A percentile compares a stretch with the other conserved stretches of the same genome.
phyloP scores from a whole-genome alignment of 2,113 vertebrate genomes.

The Motacilla tschutschensis region DNA sequence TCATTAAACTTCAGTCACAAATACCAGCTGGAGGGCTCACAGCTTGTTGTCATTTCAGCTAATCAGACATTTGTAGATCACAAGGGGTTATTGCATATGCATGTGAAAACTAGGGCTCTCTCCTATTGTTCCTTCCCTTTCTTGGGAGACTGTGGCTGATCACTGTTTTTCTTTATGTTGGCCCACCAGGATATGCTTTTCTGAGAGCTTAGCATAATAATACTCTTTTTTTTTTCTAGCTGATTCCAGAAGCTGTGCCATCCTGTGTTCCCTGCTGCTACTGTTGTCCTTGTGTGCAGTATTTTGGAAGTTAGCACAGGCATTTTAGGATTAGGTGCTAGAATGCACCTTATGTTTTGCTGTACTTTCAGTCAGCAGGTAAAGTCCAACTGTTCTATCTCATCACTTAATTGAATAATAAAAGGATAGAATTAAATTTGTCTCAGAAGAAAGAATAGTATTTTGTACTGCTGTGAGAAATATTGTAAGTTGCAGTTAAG shows the following conservation, averaged over 20 bases:
- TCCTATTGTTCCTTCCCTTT: not conserved
- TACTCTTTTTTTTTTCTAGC: not conserved
- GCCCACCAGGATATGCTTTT: not conserved
- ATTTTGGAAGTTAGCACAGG: not conserved
- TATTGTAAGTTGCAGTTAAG: not conserved
- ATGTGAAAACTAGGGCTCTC: not conserved
- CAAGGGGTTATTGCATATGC: not conserved
- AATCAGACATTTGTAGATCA: not conserved
- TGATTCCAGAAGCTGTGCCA: not conserved
- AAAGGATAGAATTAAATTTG: not conserved
- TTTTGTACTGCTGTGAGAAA: not conserved
- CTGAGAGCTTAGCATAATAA: not conserved
- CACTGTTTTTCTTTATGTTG: not conserved
- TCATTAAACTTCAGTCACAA: constrained; percentile 16
- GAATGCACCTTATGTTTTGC: not conserved
- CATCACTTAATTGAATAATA: not conserved
- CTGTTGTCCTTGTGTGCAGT: not conserved
- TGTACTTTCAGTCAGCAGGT: not conserved
- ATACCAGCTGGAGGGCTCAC: not conserved
- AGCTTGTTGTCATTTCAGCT: constrained; percentile 9
- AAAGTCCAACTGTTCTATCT: not conserved
- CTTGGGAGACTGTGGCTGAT: not conserved
- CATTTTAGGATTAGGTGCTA: not conserved
- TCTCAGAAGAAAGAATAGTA: accelerated
- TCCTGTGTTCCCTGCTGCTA: not conserved